Percentiles rank a stretch among this genome's conserved stretches.
These are phyloP conservation scores for Coracias cyanogaster DNA, from an alignment of 2,797 vertebrate species.

Conservation along the genomic window DNA sequence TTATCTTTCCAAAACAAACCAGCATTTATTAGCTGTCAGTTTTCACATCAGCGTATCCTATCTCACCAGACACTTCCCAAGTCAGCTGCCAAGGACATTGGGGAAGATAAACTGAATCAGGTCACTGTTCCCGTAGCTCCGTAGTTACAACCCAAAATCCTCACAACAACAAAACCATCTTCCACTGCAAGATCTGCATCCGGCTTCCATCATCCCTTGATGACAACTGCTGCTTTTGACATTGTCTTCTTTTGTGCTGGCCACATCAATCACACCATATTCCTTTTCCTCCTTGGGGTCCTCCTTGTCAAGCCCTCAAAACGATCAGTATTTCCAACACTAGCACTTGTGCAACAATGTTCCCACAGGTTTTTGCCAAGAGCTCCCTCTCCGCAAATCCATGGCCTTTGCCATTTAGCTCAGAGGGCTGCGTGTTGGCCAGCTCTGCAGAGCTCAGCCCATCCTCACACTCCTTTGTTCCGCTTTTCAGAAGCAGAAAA, in stretches of 20 bases:
- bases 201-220: fast-evolving
- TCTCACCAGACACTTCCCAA: neutral
- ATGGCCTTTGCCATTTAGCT: neutral
- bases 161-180: fast-evolving
- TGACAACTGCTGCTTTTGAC: neutral
- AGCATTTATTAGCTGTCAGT: neutral
- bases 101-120: neutral
- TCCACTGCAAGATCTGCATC: neutral
- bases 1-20: neutral
- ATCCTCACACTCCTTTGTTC: neutral
- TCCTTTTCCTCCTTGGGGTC: neutral
- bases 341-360: neutral
- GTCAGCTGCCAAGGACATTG: neutral
- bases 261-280: neutral
- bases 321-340: neutral
- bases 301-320: neutral
- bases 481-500: neutral
- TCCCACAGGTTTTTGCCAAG: neutral
- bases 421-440: neutral
- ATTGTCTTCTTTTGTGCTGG: neutral
- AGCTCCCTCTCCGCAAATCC: neutral
- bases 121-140: neutral
- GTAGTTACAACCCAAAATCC: neutral
- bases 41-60: neutral
- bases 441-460: neutral